A percentile compares a stretch with the other conserved stretches of the same genome.
Evolutionary conservation across 2,888 invertebrate genomes (phyloP).

Genomic region (Molorchus minor): DNA sequence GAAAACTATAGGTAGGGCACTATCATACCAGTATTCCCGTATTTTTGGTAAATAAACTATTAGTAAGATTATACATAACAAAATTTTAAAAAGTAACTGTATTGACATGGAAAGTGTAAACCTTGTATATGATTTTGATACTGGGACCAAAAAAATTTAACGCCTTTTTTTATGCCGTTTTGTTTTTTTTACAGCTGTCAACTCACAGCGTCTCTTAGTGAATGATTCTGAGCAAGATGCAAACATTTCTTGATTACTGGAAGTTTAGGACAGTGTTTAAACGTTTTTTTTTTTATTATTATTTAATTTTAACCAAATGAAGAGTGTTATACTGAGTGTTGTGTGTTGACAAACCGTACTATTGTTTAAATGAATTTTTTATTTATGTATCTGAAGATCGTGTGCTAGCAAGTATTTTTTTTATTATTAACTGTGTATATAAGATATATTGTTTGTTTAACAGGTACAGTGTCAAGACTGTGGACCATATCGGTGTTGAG

Average conservation of each 20-base stretch:
- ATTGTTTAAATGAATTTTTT: slow-evolving; percentile 23
- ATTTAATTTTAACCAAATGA: slow-evolving; percentile 20
- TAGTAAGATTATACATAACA: too few relatives aligned
- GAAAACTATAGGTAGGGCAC: too few relatives aligned
- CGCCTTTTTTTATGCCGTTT: slow-evolving; percentile 7
- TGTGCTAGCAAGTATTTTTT: slow-evolving; percentile 5
- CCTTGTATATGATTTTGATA: not conserved
- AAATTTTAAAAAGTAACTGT: not conserved
- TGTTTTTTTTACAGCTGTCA: slow-evolving; percentile 43
- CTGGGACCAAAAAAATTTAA: not conserved
- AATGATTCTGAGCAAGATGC: slow-evolving; percentile 41
- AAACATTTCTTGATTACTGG: slow-evolving; percentile 43
- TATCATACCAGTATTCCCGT: too few relatives aligned
- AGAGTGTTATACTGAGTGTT: slow-evolving; percentile 13
- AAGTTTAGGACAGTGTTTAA: slow-evolving; percentile 25
- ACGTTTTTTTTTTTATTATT: slow-evolving; percentile 26
- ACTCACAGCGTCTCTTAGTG: slow-evolving; percentile 44
- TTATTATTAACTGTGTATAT: slow-evolving; percentile 15
- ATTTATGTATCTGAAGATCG: slow-evolving; percentile 5
- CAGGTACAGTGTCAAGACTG: too few relatives aligned
- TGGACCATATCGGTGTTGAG: too few relatives aligned
- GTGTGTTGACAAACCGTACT: slow-evolving; percentile 25
- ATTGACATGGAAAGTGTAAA: not conserved
- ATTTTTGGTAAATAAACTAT: too few relatives aligned
- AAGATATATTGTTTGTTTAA: too few relatives aligned